Base-by-base conservation (phyloP, 2,888 invertebrate species). In the Ceraclea dissimilis region DNA sequence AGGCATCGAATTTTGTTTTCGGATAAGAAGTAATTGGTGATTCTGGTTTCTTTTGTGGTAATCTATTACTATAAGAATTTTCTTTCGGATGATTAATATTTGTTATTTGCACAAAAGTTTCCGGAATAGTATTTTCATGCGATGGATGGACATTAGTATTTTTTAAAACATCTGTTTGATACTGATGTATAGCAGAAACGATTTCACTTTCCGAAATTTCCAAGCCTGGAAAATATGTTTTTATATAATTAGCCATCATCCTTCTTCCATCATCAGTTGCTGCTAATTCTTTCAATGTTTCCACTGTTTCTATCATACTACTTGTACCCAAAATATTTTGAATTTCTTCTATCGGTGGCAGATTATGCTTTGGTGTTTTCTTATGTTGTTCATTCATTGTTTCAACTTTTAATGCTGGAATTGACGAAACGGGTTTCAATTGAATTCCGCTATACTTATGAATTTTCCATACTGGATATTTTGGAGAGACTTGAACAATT, bases 371-470 rank as follows among this genome's bases (percentile, higher is more conserved):
- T 11, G 17, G 13, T 19, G 46, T 17, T 17, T 46, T 18, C 18
- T 46, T 2, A 5, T 2, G 18, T 19, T 8, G 17, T n/a, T 19
- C 20, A 19, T 17, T 2, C 2, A 46, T 13, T 2, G 43, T 19
- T n/a, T 52, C 47, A n/a, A 58, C 49, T 11, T 53, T 46, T 13
- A 51, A 20, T 16, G 49, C 49, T 10, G 60, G 60, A 52, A 60
- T 31, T 2, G 56, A 33, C n/a, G 53, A 44, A 11, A 62, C 54
- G 2, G 60, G 62, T 39, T 59, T 60, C 10, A 62, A 19, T 22
- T 60, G 59, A 16, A 62, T 50, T 48, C 62, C 62, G 44, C 57
- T 60, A 20, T 62, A 62, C 46, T 60, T 62, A 46, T 62, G 62
- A 18, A 62, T 55, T 54, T 62, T 62, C 54, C 56, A 62, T 16